Evolutionary conservation across 2,797 vertebrate species (phyloP).

Genomic region (Pipistrellus pygmaeus): DNA sequence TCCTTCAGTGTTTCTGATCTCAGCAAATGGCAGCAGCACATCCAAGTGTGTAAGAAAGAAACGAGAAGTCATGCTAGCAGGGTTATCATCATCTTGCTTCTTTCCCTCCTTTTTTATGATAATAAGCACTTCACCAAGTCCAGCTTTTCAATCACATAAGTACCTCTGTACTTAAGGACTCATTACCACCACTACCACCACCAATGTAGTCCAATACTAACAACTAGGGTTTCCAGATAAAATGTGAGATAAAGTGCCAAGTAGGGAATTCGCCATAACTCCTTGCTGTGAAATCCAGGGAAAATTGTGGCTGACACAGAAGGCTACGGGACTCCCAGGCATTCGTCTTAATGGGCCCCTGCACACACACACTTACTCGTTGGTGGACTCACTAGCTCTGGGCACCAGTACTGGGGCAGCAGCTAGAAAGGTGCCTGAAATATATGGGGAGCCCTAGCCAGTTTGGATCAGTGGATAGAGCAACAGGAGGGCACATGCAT

Average conservation of each 20-base stretch:
- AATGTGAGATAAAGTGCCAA: not conserved
- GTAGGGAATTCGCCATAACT: not conserved
- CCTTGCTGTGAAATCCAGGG: not conserved
- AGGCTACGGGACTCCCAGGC: not conserved
- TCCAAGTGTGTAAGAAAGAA: not conserved
- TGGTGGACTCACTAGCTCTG: not conserved
- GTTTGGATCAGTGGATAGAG: too few species aligned
- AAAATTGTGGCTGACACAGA: not conserved
- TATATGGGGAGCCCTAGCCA: not conserved
- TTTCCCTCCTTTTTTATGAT: not conserved
- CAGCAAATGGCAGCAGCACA: not conserved
- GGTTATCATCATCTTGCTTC: not conserved
- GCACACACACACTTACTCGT: not conserved
- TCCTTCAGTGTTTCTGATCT: not conserved
- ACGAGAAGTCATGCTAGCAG: not conserved
- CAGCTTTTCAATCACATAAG: not conserved
- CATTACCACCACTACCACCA: not conserved
- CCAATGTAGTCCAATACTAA: not conserved
- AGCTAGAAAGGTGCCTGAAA: not conserved
- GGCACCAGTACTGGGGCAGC: not conserved
- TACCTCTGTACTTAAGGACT: not conserved
- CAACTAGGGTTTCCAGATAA: not conserved
- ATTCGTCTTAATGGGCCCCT: not conserved
- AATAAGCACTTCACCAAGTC: not conserved
- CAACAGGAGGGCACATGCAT: not conserved